phyloP scores from a whole-genome alignment of 2,888 invertebrate species.

The Dyspetes luteomarginatus region DNA sequence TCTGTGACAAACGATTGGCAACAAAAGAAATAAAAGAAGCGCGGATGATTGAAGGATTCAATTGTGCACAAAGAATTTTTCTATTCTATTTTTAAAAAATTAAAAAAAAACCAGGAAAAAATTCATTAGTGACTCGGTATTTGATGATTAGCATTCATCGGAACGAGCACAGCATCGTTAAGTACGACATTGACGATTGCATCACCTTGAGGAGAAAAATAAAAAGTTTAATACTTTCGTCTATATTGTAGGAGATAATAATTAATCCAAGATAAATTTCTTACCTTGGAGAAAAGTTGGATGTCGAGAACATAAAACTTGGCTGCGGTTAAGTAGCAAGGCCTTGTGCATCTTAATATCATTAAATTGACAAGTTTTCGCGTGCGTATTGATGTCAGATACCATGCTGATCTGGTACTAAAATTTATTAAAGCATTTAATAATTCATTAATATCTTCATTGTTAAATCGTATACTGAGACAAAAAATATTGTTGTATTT shows the following conservation, averaged over 20 bases:
- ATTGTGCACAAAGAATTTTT: too few species aligned
- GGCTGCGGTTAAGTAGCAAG: constrained; percentile 72
- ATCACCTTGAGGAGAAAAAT: constrained; percentile 71
- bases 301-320: constrained; percentile 71
- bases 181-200: constrained; percentile 73
- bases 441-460: neutral
- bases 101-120: too few species aligned
- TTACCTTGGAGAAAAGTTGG: constrained; percentile 73
- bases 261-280: constrained; percentile 31
- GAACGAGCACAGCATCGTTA: constrained; percentile 72
- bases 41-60: too few species aligned
- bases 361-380: constrained; percentile 70
- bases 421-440: constrained; percentile 25
- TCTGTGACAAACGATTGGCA: too few species aligned
- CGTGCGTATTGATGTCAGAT: constrained; percentile 68
- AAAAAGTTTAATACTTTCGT: neutral
- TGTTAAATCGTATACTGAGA: neutral
- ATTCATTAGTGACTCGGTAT: too few species aligned
- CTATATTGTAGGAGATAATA: neutral
- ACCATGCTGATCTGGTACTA: constrained; percentile 70
- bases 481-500: too few species aligned
- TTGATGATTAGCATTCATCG: too few species aligned
- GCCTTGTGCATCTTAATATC: constrained; percentile 67
- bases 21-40: too few species aligned
- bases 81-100: too few species aligned